Conservation (phyloP, 2,113 vertebrate species). For the Coryphaenoides rupestris region DNA sequence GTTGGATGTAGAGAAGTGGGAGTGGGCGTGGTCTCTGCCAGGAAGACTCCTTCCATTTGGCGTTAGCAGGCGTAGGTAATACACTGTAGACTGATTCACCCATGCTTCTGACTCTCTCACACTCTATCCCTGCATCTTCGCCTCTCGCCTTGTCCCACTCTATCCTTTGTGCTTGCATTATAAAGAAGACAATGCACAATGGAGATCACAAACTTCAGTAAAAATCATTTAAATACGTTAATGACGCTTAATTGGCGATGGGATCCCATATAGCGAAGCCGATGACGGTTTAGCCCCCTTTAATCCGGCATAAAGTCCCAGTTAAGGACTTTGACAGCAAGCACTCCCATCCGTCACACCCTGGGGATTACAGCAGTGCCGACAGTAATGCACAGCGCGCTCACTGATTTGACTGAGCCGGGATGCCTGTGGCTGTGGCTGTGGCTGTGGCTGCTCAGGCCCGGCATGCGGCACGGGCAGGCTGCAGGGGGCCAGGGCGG, state of each 20-base stretch:
- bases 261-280: slow-evolving; percentile 34
- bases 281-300: slow-evolving; percentile 48
- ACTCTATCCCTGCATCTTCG: slow-evolving; percentile 5
- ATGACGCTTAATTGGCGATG: slow-evolving; percentile 51
- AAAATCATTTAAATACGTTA: slow-evolving; percentile 45
- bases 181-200: slow-evolving; percentile 22
- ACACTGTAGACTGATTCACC: slow-evolving; percentile 1
- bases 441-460: slow-evolving; percentile 34
- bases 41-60: slow-evolving; percentile 17
- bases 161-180: slow-evolving; percentile 8
- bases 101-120: slow-evolving; percentile 7
- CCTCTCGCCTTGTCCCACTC: slow-evolving; percentile 1
- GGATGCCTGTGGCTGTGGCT: slow-evolving; percentile 28
- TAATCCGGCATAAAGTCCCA: slow-evolving; percentile 47
- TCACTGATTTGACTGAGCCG: slow-evolving; percentile 51
- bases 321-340: slow-evolving; percentile 35
- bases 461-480: slow-evolving; percentile 38
- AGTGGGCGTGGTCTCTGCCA: neutral
- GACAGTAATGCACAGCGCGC: slow-evolving; percentile 34
- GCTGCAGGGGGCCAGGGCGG: slow-evolving; percentile 30
- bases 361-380: slow-evolving; percentile 46
- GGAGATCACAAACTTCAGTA: slow-evolving; percentile 34
- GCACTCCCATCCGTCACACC: slow-evolving; percentile 49
- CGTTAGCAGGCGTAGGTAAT: slow-evolving; percentile 33
- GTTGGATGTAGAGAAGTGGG: neutral